Conservation (phyloP, 2,888 invertebrate genomes). For the Cephonodes hylas region DNA sequence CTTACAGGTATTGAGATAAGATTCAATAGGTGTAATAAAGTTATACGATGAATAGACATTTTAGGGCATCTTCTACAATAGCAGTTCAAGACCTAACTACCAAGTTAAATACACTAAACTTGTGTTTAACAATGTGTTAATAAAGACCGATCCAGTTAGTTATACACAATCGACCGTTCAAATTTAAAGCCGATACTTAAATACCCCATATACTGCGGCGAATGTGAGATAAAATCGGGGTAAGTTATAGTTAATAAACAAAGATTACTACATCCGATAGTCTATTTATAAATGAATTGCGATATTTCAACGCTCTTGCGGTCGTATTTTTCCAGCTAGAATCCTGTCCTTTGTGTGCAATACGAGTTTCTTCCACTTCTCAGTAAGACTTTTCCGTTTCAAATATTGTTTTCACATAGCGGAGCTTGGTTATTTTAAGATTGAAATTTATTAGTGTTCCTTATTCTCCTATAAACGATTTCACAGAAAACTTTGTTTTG, state of each 20-base stretch:
- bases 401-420: constrained; percentile 12
- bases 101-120: too few relatives aligned
- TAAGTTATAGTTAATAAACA: neutral
- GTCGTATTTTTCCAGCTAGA: constrained; percentile 4
- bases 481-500: too few relatives aligned
- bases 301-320: neutral
- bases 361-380: constrained; percentile 5
- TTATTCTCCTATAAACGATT: neutral
- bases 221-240: neutral
- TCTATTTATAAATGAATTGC: neutral
- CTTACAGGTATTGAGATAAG: too few relatives aligned
- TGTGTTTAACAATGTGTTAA: too few relatives aligned
- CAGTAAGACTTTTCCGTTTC: constrained; percentile 8
- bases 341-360: neutral
- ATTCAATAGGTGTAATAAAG: too few relatives aligned
- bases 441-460: neutral
- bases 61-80: too few relatives aligned
- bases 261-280: neutral
- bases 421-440: constrained; percentile 1
- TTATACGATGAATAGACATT: too few relatives aligned
- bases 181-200: neutral
- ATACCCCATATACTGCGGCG: neutral
- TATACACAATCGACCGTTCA: neutral
- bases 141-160: too few relatives aligned
- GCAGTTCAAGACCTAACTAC: too few relatives aligned